Base-by-base conservation (phyloP, 1,140 invertebrate species). In the Ditylenchus dipsaci region DNA sequence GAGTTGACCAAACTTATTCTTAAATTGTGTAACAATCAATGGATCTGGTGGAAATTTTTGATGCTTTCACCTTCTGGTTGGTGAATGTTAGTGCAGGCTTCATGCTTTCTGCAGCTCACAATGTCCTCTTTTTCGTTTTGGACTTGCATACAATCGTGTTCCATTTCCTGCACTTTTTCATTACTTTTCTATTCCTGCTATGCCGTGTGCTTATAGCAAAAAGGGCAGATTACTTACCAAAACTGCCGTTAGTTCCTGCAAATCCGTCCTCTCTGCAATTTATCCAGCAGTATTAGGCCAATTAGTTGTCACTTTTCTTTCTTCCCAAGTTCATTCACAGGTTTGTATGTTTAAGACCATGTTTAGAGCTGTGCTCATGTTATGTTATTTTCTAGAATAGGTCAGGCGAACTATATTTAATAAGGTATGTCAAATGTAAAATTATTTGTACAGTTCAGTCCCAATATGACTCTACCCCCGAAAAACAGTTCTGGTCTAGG, bases 31-130 rank as follows among this genome's bases (percentile, higher is more conserved):
- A 38, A 38, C 9, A 56, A 56, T 3, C 53, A 29, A 56, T 33
- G 27, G 27, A 61, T 29, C 17, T 61, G 59, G n/a, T n/a, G n/a
- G 59, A 21, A 8, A 19, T 61, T 30, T 61, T 21, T 21, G 59
- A 61, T 21, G 38, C 38, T 61, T 30, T 61, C n/a, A 61, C 29
- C 21, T 61, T 26, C 29, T 61, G 59, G 59, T n/a, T 43, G 5
- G 59, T 61, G 29, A 61, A 76, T 71, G 26, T 76, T 7, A 71
- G 49, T 1, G 27, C 76, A 11, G 67, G 65, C 9, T 76, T 76
- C 42, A 59, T 76, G 49, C 61, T 79, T 42, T 78, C 75, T 1
- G 75, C 75, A 7, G 72, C 75, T 7, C 75, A 76, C 58, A 76
- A 76, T 63, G 75, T 71, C 0, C 61, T 76, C 5, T 78, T 65